Evolutionary conservation across 2,797 vertebrate species (phyloP), one percentile per base, ranked within the genome.

Genomic region (Graptemys geographica): DNA sequence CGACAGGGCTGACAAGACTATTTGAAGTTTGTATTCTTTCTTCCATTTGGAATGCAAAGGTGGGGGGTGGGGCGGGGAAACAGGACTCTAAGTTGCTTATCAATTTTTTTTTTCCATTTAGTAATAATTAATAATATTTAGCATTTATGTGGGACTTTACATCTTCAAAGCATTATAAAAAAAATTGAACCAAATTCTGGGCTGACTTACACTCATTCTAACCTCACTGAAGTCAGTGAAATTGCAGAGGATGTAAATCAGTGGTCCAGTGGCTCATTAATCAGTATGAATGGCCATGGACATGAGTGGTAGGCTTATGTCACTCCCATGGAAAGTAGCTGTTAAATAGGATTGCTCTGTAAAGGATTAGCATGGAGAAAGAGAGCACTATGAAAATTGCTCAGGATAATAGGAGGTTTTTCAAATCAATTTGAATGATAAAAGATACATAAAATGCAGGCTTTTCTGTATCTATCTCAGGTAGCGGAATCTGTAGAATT

Each of bases 1-100:
- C 59, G 83, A 91, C 87, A 84, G 37, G 56, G 80, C 83, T 80
- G 90, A 86, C 84, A 95, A 88, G 79, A 69, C 19, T 76, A 74
- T 13, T 87, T 86, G 69, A 57, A 95, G 86, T 49, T 62, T 28
- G 3, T 53, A 85, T 81, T 27, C 52, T 86, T 62, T 52, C 8
- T 69, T 90, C 56, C 6, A 23, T 59, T 90, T 92, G 49, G 80
- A 93, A 76, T 84, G 28, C 53, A 28, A 88, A 76, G 51, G 53
- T 6, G 5, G 51, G 51, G 53, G 53, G 53, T 21, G 8, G 8
- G 3, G 7, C 5, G 19, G 7, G 57, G 21, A 65, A 37, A 3
- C 76, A 88, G 76, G 92, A 81, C 23, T 16, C 11, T 53, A 88
- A 88, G 44, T 80, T 81, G 15, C 12, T 37, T 90, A 93, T 78